These are phyloP conservation scores for Ischnus inquisitorius DNA, from an alignment of 2,888 invertebrate species.

Conservation along the genomic window DNA sequence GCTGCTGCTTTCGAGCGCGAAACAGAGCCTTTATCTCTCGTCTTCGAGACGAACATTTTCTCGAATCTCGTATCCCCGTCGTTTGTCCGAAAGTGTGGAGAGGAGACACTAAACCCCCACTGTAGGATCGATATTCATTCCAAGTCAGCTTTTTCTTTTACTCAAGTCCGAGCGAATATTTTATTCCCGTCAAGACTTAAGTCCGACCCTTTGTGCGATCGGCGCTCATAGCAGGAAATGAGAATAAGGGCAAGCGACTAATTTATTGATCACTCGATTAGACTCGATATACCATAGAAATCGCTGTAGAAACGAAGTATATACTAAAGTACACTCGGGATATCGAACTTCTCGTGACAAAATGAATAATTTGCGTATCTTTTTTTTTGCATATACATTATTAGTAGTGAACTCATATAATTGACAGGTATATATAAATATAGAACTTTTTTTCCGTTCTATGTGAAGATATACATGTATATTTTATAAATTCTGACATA, in stretches of 20 bases:
- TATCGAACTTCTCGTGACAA: too few relatives aligned
- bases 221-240: not conserved
- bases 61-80: conserved; percentile 29
- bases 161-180: not conserved
- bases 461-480: too few relatives aligned
- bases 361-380: too few relatives aligned
- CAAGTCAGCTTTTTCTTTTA: conserved; percentile 4
- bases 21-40: conserved; percentile 50
- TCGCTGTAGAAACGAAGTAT: too few relatives aligned
- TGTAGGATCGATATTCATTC: conserved; percentile 28
- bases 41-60: conserved; percentile 45
- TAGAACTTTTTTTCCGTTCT: too few relatives aligned
- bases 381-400: too few relatives aligned
- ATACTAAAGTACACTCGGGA: too few relatives aligned
- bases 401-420: too few relatives aligned
- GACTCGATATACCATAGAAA: too few relatives aligned
- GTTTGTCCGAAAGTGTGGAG: conserved; percentile 32
- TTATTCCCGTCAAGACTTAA: not conserved
- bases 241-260: not conserved
- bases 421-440: too few relatives aligned
- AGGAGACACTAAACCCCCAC: conserved; percentile 16
- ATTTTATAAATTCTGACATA: too few relatives aligned
- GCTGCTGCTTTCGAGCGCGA: conserved; percentile 30
- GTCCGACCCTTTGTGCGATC: not conserved
- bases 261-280: not conserved